Percentiles rank a stretch among this genome's conserved stretches.
Evolutionary conservation across 1,140 invertebrate species (phyloP).

Genomic region (Drosophila kohkoa): DNA sequence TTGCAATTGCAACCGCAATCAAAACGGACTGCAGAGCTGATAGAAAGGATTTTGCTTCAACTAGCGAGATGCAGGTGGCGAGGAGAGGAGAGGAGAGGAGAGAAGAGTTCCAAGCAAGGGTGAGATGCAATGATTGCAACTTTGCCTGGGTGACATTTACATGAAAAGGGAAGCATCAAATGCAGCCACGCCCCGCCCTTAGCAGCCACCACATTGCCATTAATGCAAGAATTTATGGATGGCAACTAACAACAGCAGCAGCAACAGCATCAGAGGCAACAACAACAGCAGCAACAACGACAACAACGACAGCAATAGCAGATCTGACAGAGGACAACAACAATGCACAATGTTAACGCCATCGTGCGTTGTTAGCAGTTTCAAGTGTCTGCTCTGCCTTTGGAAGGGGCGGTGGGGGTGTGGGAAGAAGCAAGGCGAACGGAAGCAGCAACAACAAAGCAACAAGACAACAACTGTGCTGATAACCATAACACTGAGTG

Average conservation of each 20-base stretch:
- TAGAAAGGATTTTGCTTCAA: slow-evolving; percentile 31
- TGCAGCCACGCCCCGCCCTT: slow-evolving; percentile 50
- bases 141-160: slow-evolving; percentile 72
- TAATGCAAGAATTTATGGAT: slow-evolving; percentile 82
- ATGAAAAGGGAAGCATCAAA: slow-evolving; percentile 78
- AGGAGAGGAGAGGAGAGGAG: background rate
- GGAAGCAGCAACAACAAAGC: slow-evolving; percentile 47
- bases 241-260: slow-evolving; percentile 68
- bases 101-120: background rate
- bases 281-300: slow-evolving; percentile 18
- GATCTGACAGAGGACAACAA: slow-evolving; percentile 54
- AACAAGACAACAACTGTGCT: slow-evolving; percentile 71
- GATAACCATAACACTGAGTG: slow-evolving; percentile 82
- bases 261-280: slow-evolving; percentile 41
- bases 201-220: slow-evolving; percentile 55
- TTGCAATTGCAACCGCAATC: slow-evolving; percentile 73
- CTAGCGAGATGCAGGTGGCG: slow-evolving; percentile 2
- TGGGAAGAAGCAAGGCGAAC: slow-evolving; percentile 50
- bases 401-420: background rate
- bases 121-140: slow-evolving; percentile 47
- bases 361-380: slow-evolving; percentile 77
- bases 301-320: slow-evolving; percentile 45
- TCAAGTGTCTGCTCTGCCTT: slow-evolving; percentile 60
- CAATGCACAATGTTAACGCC: slow-evolving; percentile 73
- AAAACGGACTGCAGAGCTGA: slow-evolving; percentile 37